Percentiles rank a stretch among this genome's conserved stretches.
phyloP scores from a whole-genome alignment of 2,113 vertebrate species.

The Harpagus bidentatus region DNA sequence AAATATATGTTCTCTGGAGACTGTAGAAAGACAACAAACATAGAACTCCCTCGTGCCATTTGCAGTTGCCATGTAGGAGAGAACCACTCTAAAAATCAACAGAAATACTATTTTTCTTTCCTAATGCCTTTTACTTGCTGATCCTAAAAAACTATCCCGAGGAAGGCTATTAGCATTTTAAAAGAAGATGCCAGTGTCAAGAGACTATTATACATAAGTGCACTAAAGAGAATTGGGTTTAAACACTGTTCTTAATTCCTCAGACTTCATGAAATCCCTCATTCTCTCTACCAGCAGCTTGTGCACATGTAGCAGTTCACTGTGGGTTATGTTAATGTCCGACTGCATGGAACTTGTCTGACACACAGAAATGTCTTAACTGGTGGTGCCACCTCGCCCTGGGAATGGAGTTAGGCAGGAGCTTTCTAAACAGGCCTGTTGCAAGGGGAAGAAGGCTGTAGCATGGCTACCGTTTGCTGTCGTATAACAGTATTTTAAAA shows the following conservation, averaged over 20 bases:
- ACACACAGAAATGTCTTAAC: not conserved
- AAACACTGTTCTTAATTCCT: not conserved
- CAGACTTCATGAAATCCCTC: not conserved
- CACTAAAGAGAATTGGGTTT: not conserved
- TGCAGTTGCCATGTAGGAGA: not conserved
- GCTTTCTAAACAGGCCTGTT: not conserved
- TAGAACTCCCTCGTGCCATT: not conserved
- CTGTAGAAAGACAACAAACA: slow-evolving; percentile 30
- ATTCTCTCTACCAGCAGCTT: not conserved
- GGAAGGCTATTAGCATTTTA: slow-evolving; percentile 18
- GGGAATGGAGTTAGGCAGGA: not conserved
- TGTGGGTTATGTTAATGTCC: not conserved
- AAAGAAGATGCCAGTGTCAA: not conserved
- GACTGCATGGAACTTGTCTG: not conserved
- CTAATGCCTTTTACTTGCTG: not conserved
- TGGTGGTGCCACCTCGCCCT: too few relatives aligned
- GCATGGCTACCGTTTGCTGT: not conserved
- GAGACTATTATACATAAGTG: not conserved
- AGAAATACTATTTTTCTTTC: not conserved
- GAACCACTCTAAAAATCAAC: not conserved
- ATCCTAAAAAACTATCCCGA: not conserved
- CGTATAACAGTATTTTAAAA: not conserved
- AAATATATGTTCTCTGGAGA: slow-evolving; percentile 28
- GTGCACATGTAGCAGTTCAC: accelerated
- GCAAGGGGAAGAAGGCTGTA: not conserved